These are phyloP conservation scores for Thecophora atra DNA, from an alignment of 2,888 invertebrate genomes.

Conservation along the genomic window DNA sequence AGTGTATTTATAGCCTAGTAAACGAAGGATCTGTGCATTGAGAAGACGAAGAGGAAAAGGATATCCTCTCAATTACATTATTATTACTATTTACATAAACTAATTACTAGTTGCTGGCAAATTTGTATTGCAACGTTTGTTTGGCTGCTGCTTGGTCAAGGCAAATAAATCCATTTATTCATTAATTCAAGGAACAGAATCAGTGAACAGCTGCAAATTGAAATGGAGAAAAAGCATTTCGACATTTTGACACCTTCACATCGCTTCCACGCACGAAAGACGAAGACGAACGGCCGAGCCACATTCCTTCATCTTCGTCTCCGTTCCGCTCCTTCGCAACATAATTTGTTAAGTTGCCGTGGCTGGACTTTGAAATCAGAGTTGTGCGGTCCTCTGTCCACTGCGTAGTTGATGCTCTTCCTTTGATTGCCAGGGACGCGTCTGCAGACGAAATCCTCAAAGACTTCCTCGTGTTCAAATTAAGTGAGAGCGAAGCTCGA, in stretches of 20 bases:
- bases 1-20: too few relatives aligned
- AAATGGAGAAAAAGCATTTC: background rate
- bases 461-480: background rate
- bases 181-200: constrained; percentile 2
- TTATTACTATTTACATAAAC: constrained; percentile 23
- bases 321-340: background rate
- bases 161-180: background rate
- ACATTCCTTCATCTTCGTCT: background rate
- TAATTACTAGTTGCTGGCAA: background rate
- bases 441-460: background rate
- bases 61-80: constrained; percentile 14
- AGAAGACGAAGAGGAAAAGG: background rate
- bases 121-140: background rate
- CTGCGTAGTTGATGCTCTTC: background rate
- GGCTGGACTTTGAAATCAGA: background rate
- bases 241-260: constrained; percentile 1
- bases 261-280: too few relatives aligned
- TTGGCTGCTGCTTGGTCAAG: background rate
- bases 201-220: constrained; percentile 3
- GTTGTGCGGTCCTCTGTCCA: background rate
- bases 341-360: background rate
- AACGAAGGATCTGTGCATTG: background rate
- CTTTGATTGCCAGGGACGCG: background rate
- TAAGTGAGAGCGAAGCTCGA: background rate
- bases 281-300: too few relatives aligned